Evolutionary conservation across 2,888 invertebrate genomes (phyloP).

Genomic region (Orthonychiurus folsomi): DNA sequence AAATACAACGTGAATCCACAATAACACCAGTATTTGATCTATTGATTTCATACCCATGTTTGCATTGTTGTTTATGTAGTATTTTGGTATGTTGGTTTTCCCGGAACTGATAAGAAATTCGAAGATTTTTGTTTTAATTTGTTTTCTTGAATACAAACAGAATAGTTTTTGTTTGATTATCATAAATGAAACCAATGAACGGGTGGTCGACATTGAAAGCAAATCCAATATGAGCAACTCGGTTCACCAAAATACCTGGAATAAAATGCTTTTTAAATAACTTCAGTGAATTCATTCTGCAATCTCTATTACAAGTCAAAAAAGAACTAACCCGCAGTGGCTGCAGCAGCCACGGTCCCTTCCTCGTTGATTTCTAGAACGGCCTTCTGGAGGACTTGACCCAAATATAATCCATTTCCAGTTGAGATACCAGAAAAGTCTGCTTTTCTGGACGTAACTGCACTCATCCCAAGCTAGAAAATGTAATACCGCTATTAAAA

Average conservation of each 20-base stretch:
- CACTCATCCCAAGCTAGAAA: neutral
- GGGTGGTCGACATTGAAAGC: constrained; percentile 50
- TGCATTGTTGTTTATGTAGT: too few species aligned
- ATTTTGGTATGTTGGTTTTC: too few species aligned
- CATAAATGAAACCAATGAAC: constrained; percentile 58
- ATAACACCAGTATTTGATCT: too few species aligned
- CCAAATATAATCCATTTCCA: neutral
- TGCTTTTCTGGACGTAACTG: neutral
- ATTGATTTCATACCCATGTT: too few species aligned
- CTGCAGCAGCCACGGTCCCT: neutral
- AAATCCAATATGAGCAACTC: neutral
- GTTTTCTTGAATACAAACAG: constrained; percentile 50
- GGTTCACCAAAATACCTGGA: neutral
- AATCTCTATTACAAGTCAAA: too few species aligned
- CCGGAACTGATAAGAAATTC: too few species aligned
- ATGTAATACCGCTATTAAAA: too few species aligned
- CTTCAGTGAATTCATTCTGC: too few species aligned
- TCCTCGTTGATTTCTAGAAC: neutral
- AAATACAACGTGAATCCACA: too few species aligned
- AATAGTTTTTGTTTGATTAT: constrained; percentile 49
- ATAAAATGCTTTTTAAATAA: neutral
- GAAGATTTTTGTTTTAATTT: too few species aligned
- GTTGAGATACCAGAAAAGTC: neutral
- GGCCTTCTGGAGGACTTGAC: neutral
- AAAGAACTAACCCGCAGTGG: neutral